A percentile compares a stretch with the other conserved stretches of the same genome.
Conservation (phyloP, 2,113 vertebrate genomes). For the Percina caprodes region DNA sequence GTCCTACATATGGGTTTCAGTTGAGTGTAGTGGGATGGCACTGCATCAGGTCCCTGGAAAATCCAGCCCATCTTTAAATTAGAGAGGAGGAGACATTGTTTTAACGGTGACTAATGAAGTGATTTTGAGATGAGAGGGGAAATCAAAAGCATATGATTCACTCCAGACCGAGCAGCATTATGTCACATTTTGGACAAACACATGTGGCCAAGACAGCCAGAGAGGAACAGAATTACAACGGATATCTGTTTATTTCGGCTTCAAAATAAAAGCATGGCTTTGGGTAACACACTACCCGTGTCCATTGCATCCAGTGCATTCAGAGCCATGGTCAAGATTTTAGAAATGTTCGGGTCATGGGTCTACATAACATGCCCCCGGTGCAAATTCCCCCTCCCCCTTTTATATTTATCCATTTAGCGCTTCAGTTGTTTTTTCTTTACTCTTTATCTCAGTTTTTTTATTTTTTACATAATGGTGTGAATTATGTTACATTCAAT, state of each 20-base stretch:
- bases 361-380: no score
- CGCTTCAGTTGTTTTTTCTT: no score
- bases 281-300: not conserved
- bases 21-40: no score
- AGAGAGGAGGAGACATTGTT: not conserved
- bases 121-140: not conserved
- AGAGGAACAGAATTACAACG: not conserved
- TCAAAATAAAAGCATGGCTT: conserved; percentile 52
- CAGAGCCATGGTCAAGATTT: not conserved
- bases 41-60: not conserved
- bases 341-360: not conserved
- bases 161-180: not conserved
- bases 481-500: no score
- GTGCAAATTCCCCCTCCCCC: no score
- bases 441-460: no score
- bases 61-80: not conserved
- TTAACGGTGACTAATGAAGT: not conserved
- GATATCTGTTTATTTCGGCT: not conserved
- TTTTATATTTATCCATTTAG: no score
- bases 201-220: not conserved
- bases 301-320: not conserved
- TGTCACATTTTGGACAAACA: not conserved
- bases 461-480: no score
- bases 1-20: not conserved
- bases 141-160: conserved; percentile 8